A percentile compares a stretch with the other conserved stretches of the same genome.
Conservation (phyloP, 2,797 vertebrate genomes). For the Pantherophis vulpinus region DNA sequence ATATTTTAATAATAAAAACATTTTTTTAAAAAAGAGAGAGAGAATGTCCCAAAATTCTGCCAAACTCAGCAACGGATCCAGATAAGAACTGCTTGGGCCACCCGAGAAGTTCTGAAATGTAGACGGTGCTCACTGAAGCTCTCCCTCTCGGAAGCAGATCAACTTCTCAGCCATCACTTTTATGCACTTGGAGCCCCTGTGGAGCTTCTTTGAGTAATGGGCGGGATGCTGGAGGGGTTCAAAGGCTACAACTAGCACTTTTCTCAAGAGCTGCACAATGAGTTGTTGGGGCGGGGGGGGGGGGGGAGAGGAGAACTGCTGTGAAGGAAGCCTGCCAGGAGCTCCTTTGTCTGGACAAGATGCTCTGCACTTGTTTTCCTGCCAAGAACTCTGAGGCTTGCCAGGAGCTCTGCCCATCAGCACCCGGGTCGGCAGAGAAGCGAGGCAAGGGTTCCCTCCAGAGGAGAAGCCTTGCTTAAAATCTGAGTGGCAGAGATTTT, state of each 20-base stretch:
- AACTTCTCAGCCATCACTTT: not conserved
- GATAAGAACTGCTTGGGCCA: not conserved
- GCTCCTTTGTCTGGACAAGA: not conserved
- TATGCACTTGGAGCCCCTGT: not conserved
- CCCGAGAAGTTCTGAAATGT: not conserved
- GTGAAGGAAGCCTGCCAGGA: not conserved
- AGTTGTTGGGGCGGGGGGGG: not conserved
- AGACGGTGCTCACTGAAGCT: not conserved
- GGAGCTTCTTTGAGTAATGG: not conserved
- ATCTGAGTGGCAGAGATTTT: not conserved
- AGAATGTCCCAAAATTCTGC: not conserved
- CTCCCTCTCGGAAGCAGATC: not conserved
- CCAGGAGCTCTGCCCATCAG: slow-evolving; percentile 31
- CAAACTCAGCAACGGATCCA: not conserved
- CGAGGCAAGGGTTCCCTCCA: not conserved
- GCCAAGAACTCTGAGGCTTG: not conserved
- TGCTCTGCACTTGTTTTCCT: not conserved
- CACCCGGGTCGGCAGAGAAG: not conserved
- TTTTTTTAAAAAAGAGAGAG: too few species aligned
- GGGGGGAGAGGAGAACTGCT: not conserved
- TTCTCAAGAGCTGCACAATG: not conserved
- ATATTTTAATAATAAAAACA: too few species aligned
- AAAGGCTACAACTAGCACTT: not conserved
- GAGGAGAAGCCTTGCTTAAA: not conserved
- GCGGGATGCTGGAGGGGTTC: not conserved